Evolutionary conservation across 2,888 invertebrate species (phyloP), one percentile per base, ranked within the genome.

Genomic region (Xestia sexstrigata): DNA sequence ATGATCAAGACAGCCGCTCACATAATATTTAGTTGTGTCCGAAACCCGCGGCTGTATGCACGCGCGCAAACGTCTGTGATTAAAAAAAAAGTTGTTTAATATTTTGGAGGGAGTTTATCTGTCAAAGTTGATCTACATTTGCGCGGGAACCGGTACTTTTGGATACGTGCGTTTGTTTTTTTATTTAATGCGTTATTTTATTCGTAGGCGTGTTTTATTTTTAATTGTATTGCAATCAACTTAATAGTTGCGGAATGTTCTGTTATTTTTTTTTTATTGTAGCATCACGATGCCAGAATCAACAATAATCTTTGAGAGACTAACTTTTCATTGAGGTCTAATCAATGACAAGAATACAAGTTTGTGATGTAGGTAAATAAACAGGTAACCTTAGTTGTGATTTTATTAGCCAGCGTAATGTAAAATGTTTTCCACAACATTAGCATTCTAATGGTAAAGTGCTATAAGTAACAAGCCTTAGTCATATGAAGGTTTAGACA

Each of bases 1-100:
- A 74, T 65, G 49, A 76, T 70, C 75, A 70, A 75, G 74, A 55
- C 74, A 66, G 30, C 67, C 79, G 52, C 65, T 74, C 73, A 72
- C 65, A 30, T 58, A 55, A 67, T 52, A 73, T 75, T 82, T 87
- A 88, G 88, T 88, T 60, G 72, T 72, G 75, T 45, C 47, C 67
- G 76, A 82, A 82, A 70, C 78, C 30, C 83, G 84, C 81, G 86
- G 75, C 84, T 60, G 84, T 69, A 74, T 74, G 79, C 78, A 86
- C 89, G 88, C 76, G 84, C 77, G 72, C 17, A n/a, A 71, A 65
- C 63, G 67, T 68, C 73, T 71, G 89, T 88, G 87, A 78, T 81
- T 45, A 55, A 65, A 55, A 66, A 78, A 71, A 78, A 74, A 69
- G 68, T 77, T 69, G 82, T 78, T 70, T 62, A 23, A 71, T 35